phyloP scores from a whole-genome alignment of 1,140 invertebrate species.

The Diorhabda elongata region DNA sequence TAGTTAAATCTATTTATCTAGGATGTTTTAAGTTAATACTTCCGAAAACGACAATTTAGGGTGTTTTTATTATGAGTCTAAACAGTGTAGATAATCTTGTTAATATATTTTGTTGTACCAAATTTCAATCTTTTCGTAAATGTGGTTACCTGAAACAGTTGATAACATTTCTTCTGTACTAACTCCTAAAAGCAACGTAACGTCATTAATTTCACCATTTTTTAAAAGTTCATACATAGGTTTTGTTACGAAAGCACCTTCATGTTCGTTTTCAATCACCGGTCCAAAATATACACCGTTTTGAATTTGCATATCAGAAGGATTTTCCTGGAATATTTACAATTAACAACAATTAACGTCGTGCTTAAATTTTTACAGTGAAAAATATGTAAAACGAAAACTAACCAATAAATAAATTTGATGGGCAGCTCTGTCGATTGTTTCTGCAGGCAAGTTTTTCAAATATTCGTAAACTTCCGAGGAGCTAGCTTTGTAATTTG shows the following conservation, averaged over 20 bases:
- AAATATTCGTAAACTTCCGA: conserved; percentile 7
- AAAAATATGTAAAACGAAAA: not conserved
- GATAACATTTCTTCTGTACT: conserved; percentile 24
- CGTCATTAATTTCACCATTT: conserved; percentile 22
- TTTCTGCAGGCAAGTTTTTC: conserved; percentile 6
- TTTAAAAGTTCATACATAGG: conserved; percentile 20
- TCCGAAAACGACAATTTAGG: too few relatives aligned
- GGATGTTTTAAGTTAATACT: too few relatives aligned
- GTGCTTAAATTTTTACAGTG: too few relatives aligned
- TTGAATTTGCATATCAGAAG: conserved; percentile 16
- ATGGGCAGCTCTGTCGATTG: conserved; percentile 8
- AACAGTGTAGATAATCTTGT: too few relatives aligned
- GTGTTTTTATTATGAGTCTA: too few relatives aligned
- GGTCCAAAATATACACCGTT: conserved; percentile 30
- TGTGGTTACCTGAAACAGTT: not conserved
- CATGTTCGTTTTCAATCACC: conserved; percentile 24
- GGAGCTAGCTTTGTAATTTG: conserved; percentile 5
- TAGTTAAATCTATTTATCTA: too few relatives aligned
- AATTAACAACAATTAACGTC: too few relatives aligned
- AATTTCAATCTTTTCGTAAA: too few relatives aligned
- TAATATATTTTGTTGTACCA: too few relatives aligned
- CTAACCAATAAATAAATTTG: not conserved
- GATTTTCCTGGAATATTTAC: conserved; percentile 10
- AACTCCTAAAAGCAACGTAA: conserved; percentile 25
- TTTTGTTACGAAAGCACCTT: conserved; percentile 25